A percentile compares a stretch with the other conserved stretches of the same genome.
phyloP scores from a whole-genome alignment of 1,140 invertebrate genomes.

The Solen grandis region DNA sequence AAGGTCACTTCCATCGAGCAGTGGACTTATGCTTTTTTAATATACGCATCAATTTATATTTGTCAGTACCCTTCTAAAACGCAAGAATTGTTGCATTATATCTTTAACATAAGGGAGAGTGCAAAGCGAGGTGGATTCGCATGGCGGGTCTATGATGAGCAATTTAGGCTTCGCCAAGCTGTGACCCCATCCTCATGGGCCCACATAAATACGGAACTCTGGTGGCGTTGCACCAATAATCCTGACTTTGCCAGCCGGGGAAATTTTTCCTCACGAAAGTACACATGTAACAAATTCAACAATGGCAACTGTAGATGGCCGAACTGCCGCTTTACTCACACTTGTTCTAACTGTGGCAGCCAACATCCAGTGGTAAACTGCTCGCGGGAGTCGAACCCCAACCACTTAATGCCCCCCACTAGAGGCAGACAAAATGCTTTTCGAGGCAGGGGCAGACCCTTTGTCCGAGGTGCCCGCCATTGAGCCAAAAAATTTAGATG shows the following conservation, averaged over 20 bases:
- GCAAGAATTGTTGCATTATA: slow-evolving; percentile 26
- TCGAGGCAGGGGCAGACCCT: too few species aligned
- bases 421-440: too few species aligned
- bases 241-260: too few species aligned
- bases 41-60: slow-evolving; percentile 14
- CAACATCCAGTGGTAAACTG: slow-evolving; percentile 3
- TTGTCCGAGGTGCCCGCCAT: neutral
- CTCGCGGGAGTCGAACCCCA: too few species aligned
- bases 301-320: neutral
- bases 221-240: slow-evolving; percentile 40
- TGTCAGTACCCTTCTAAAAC: neutral
- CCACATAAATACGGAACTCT: too few species aligned
- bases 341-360: neutral
- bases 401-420: too few species aligned
- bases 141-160: slow-evolving; percentile 17
- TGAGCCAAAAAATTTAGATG: neutral
- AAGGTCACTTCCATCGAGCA: neutral
- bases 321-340: too few species aligned
- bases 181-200: slow-evolving; percentile 3
- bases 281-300: slow-evolving; percentile 27
- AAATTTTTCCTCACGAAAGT: too few species aligned
- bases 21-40: slow-evolving; percentile 28
- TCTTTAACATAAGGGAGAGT: slow-evolving; percentile 17
- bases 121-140: slow-evolving; percentile 7
- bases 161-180: slow-evolving; percentile 18